These are phyloP conservation scores for Solen grandis DNA, from an alignment of 1,140 invertebrate genomes.

Conservation along the genomic window DNA sequence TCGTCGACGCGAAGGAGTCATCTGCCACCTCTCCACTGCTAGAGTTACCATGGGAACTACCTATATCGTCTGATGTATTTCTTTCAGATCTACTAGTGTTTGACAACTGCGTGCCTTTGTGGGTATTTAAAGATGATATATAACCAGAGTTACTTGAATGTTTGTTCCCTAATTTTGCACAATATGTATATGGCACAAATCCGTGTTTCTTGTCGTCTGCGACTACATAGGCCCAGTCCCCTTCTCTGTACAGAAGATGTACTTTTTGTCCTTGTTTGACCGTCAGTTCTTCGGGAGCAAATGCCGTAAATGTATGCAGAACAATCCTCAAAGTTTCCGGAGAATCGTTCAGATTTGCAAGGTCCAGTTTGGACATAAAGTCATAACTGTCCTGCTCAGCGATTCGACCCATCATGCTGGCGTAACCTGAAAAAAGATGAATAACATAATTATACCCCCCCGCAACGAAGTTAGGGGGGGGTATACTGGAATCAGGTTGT, in stretches of 20 bases:
- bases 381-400: neutral
- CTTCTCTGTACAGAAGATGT: conserved; percentile 35
- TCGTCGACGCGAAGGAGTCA: conserved; percentile 3
- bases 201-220: conserved; percentile 48
- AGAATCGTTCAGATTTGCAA: conserved; percentile 22
- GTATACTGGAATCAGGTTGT: no score
- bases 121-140: neutral
- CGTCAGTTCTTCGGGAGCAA: conserved; percentile 3
- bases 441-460: no score
- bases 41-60: no score
- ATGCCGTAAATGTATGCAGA: conserved; percentile 29
- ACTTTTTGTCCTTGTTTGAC: conserved; percentile 56
- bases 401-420: conserved; percentile 5
- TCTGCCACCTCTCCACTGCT: conserved; percentile 30
- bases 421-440: conserved; percentile 29
- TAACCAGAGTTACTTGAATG: neutral
- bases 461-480: no score
- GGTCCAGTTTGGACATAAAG: conserved; percentile 6
- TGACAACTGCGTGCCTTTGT: neutral
- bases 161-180: conserved; percentile 36
- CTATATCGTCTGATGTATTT: conserved; percentile 37
- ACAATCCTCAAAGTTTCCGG: conserved; percentile 39
- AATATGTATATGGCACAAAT: conserved; percentile 28
- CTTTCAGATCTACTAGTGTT: conserved; percentile 3
- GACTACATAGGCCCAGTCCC: conserved; percentile 47